A percentile compares a stretch with the other conserved stretches of the same genome.
Evolutionary conservation across 2,113 vertebrate species (phyloP).

Genomic region (Stigmatopora argus): DNA sequence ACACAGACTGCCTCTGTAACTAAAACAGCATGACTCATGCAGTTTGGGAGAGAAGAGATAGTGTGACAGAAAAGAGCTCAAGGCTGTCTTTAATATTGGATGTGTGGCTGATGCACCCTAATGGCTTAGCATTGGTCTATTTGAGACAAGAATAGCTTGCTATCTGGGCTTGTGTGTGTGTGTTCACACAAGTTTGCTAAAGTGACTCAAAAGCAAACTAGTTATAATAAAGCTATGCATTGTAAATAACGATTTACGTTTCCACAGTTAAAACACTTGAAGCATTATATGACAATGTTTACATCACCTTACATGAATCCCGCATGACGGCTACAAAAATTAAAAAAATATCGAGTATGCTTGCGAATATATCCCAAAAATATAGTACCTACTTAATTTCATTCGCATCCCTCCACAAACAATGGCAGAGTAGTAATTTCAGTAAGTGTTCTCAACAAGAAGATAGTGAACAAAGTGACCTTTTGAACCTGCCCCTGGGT

Average conservation of each 20-base stretch:
- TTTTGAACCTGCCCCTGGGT: no score
- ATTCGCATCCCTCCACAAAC: no score
- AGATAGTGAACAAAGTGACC: no score
- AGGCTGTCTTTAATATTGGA: slow-evolving; percentile 61
- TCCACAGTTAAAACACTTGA: not conserved
- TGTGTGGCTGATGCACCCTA: slow-evolving; percentile 51
- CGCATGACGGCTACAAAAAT: no score
- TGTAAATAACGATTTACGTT: slow-evolving; percentile 12
- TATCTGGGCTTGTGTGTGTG: slow-evolving; percentile 18
- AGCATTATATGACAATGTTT: no score
- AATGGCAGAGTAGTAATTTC: no score
- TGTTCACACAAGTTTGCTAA: not conserved
- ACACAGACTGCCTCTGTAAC: slow-evolving; percentile 42
- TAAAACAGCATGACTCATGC: slow-evolving; percentile 49
- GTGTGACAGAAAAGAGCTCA: slow-evolving; percentile 44
- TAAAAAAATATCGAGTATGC: no score
- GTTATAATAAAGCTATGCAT: slow-evolving; percentile 5
- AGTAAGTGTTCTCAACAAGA: no score
- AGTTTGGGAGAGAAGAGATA: slow-evolving; percentile 46
- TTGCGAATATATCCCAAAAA: no score
- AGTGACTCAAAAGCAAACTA: slow-evolving; percentile 6
- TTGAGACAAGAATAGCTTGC: slow-evolving; percentile 50
- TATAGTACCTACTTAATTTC: no score
- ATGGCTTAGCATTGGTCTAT: slow-evolving; percentile 53
- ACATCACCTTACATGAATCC: no score